Evolutionary conservation across 2,113 vertebrate genomes (phyloP), one percentile per base, ranked within the genome.

Genomic region (Eulacestoma nigropectus): DNA sequence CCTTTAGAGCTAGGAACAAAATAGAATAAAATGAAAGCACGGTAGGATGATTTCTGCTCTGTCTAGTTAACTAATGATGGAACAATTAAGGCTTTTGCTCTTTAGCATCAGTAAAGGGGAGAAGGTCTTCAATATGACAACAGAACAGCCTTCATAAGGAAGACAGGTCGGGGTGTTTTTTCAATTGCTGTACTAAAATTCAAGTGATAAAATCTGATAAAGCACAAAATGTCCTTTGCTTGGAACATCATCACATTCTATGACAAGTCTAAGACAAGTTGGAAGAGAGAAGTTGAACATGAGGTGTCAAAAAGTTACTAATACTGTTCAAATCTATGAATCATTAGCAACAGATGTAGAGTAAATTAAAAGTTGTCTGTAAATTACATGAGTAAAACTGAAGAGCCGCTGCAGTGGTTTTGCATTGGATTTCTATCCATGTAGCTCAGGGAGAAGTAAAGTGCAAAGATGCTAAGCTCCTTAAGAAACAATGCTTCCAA

Each of bases 231-330:
- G 76, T 96, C 93, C 92, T 89, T 89, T 72, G 56, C 92, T 87
- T 95, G 92, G 86, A 96, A 96, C 60, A 92, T 90, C 60, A 74
- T 63, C 62, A 9, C 70, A 22, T 96, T 95, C 75, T 92, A 13
- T 96, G 96, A 97, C 92, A 94, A 88, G 85, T 81, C 60, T 95
- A 75, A 95, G 91, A 96, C 73, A 92, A 95, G 83, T 52, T 95
- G 91, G 76, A 96, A 86, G 79, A 82, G 68, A 72, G 59, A 94
- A 95, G 56, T 83, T 91, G 79, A 96, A 79, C 79, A 96, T 80
- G 87, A 96, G 77, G 88, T 81, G 85, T 93, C 93, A 95, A 85
- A 70, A 49, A 87, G 69, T 95, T 95, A 63, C 90, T 97, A 95
- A 95, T 96, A 90, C 52, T 95, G 83, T 78, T 94, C 60, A 87